These are phyloP conservation scores for Chaenocephalus aceratus DNA, from an alignment of 2,113 vertebrate genomes.

Conservation along the genomic window DNA sequence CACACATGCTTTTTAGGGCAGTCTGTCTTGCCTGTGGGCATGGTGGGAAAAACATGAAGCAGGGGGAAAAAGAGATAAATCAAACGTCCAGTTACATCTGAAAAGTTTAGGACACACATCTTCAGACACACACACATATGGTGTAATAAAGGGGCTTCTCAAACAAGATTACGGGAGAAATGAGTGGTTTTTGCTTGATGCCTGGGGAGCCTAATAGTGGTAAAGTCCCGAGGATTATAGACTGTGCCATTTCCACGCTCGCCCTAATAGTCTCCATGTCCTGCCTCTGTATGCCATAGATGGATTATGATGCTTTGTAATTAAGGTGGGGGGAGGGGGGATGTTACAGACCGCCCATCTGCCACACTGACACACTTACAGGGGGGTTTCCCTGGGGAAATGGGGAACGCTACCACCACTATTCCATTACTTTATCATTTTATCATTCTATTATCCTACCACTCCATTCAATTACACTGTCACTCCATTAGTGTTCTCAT, in stretches of 20 bases:
- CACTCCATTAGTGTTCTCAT: constrained; percentile 80
- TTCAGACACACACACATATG: constrained; percentile 16
- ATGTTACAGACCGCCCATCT: constrained; percentile 77
- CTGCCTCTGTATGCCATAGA: constrained; percentile 78
- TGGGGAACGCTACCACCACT: constrained; percentile 55
- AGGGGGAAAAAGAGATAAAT: constrained; percentile 49
- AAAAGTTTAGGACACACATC: constrained; percentile 56
- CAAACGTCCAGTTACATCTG: constrained; percentile 68
- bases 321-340: constrained; percentile 73
- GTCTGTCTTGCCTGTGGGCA: constrained; percentile 67
- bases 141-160: constrained; percentile 52
- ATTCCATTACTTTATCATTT: constrained; percentile 81
- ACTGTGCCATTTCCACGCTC: constrained; percentile 74
- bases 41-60: constrained; percentile 66
- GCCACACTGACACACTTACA: constrained; percentile 83
- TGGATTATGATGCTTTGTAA: constrained; percentile 84
- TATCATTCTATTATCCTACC: constrained; percentile 80
- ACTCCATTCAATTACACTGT: constrained; percentile 80
- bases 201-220: constrained; percentile 69
- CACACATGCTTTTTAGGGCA: constrained; percentile 58
- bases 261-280: constrained; percentile 82
- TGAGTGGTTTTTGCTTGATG: constrained; percentile 63
- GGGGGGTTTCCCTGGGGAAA: constrained; percentile 72
- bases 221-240: constrained; percentile 78
- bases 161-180: constrained; percentile 76